phyloP scores from a whole-genome alignment of 2,888 invertebrate species.

The Ametastegia equiseti region DNA sequence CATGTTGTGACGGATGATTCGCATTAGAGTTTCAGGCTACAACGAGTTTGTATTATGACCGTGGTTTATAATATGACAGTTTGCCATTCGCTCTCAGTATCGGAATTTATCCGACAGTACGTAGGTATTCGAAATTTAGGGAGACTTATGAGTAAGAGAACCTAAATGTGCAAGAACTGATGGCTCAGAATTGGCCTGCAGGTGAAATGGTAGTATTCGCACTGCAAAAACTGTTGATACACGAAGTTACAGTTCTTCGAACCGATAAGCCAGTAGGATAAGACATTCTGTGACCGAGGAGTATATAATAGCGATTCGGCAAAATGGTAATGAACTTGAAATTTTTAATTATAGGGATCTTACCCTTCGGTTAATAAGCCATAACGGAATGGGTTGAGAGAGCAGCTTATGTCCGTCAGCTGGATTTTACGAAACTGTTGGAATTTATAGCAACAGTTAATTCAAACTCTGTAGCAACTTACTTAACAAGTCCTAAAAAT shows the following conservation, averaged over 20 bases:
- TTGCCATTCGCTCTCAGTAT: not conserved
- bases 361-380: not conserved
- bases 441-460: conserved; percentile 43
- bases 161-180: no score
- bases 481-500: conserved; percentile 47
- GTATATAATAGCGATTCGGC: not conserved
- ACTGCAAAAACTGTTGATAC: not conserved
- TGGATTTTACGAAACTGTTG: not conserved
- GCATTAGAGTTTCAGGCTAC: conserved; percentile 29
- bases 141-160: no score
- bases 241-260: not conserved
- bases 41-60: conserved; percentile 15
- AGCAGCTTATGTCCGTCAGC: conserved; percentile 40
- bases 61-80: not conserved
- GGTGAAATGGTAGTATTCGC: not conserved
- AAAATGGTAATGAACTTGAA: not conserved
- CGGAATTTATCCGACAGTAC: not conserved
- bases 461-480: conserved; percentile 46
- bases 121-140: not conserved
- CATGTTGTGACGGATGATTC: conserved; percentile 9
- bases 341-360: not conserved
- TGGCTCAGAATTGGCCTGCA: no score
- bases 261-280: not conserved
- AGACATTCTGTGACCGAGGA: not conserved
- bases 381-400: conserved; percentile 4